Evolutionary conservation across 2,797 vertebrate genomes (phyloP).

Genomic region (Epinephelus malabaricus): DNA sequence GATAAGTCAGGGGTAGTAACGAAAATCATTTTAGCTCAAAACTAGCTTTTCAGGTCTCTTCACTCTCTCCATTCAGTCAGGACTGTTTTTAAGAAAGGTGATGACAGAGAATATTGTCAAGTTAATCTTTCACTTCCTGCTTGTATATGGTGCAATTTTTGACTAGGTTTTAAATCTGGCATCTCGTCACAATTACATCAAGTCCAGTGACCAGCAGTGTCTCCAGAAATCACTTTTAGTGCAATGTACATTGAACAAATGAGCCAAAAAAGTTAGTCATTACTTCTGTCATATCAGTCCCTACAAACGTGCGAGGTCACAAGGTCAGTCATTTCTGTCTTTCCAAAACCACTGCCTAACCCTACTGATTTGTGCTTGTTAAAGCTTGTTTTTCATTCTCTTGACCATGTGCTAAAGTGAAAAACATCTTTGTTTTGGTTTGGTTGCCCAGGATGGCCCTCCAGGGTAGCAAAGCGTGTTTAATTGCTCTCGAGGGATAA

Average conservation of each 20-base stretch:
- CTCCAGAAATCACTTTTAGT: not conserved
- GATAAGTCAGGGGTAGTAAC: no score
- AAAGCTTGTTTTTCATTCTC: constrained; percentile 10
- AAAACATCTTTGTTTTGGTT: constrained; percentile 60
- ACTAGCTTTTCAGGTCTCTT: not conserved
- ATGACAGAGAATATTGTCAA: no score
- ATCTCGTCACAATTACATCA: no score
- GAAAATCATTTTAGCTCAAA: not conserved
- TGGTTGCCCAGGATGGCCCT: constrained; percentile 21
- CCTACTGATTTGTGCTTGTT: not conserved
- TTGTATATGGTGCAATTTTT: not conserved
- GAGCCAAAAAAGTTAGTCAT: not conserved
- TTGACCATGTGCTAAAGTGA: constrained; percentile 37
- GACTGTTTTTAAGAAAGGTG: no score
- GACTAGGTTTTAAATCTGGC: no score
- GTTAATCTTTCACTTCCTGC: not conserved
- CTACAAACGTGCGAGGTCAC: not conserved
- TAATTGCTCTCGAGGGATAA: constrained; percentile 71
- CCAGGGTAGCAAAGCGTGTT: constrained; percentile 4
- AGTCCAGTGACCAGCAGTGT: not conserved
- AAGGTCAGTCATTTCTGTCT: not conserved
- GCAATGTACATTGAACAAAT: not conserved
- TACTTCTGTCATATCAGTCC: not conserved
- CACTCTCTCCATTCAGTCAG: not conserved
- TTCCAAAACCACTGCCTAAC: not conserved